phyloP scores from a whole-genome alignment of 2,797 vertebrate genomes.

The Gallinago stenura region DNA sequence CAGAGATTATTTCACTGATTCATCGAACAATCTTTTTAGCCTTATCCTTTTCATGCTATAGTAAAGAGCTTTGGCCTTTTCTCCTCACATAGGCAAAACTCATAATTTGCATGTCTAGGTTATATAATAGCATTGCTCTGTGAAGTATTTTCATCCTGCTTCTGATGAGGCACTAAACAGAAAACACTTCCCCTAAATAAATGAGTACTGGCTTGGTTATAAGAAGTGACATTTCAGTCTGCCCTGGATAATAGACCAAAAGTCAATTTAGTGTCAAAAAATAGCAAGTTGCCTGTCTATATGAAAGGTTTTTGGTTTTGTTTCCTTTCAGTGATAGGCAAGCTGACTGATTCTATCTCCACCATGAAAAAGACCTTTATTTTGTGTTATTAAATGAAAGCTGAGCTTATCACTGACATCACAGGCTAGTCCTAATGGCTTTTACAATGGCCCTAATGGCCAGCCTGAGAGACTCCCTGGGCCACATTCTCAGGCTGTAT shows the following conservation, averaged over 20 bases:
- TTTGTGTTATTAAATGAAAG: slow-evolving; percentile 65
- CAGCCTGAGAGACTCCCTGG: slow-evolving; percentile 17
- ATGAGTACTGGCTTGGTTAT: not conserved
- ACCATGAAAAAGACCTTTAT: slow-evolving; percentile 47
- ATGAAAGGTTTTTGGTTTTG: slow-evolving; percentile 5
- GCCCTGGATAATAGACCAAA: not conserved
- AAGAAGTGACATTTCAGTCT: slow-evolving; percentile 21
- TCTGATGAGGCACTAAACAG: not conserved
- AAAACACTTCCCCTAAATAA: not conserved
- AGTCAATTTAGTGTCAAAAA: slow-evolving; percentile 31
- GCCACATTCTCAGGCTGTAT: slow-evolving; percentile 8
- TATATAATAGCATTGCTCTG: not conserved
- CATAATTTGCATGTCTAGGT: not conserved
- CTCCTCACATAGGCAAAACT: not conserved
- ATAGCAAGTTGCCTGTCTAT: not conserved
- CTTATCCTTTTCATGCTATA: not conserved
- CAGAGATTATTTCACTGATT: not conserved
- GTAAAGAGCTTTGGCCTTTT: not conserved
- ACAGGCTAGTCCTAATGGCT: slow-evolving; percentile 9
- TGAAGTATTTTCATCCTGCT: not conserved
- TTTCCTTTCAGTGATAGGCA: not conserved
- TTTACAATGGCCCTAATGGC: slow-evolving; percentile 44
- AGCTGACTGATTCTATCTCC: slow-evolving; percentile 15
- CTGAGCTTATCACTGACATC: slow-evolving; percentile 61
- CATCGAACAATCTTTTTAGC: not conserved